Conservation (phyloP, 2,888 invertebrate species). For the Anorthoa munda region DNA sequence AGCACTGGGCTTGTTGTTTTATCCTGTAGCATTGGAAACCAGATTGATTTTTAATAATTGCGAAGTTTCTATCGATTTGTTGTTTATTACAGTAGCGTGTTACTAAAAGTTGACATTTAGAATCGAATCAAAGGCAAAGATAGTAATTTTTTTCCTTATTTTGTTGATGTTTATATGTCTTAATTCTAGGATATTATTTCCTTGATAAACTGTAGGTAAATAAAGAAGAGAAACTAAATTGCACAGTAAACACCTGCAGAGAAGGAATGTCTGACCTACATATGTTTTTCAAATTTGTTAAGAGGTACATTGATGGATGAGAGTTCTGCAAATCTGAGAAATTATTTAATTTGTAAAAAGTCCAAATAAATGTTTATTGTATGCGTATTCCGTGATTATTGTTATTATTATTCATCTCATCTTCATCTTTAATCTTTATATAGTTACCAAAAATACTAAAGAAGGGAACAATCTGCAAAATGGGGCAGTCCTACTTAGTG, state of each 20-base stretch:
- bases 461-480: neutral
- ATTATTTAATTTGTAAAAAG: neutral
- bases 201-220: neutral
- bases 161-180: neutral
- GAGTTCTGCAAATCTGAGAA: neutral
- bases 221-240: neutral
- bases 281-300: neutral
- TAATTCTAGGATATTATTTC: neutral
- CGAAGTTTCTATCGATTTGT: constrained; percentile 7
- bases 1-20: neutral
- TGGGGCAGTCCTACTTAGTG: neutral
- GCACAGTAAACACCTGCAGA: neutral
- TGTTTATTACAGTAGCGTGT: neutral
- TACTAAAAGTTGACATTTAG: neutral
- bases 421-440: too few relatives aligned
- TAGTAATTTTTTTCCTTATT: neutral
- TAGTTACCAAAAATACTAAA: neutral
- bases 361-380: neutral
- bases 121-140: too few relatives aligned
- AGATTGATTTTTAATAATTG: neutral
- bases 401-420: too few relatives aligned
- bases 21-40: neutral
- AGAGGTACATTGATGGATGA: neutral
- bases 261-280: too few relatives aligned
- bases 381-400: too few relatives aligned